Base-by-base conservation (phyloP, 1,140 invertebrate species). In the Chironomus tepperi region DNA sequence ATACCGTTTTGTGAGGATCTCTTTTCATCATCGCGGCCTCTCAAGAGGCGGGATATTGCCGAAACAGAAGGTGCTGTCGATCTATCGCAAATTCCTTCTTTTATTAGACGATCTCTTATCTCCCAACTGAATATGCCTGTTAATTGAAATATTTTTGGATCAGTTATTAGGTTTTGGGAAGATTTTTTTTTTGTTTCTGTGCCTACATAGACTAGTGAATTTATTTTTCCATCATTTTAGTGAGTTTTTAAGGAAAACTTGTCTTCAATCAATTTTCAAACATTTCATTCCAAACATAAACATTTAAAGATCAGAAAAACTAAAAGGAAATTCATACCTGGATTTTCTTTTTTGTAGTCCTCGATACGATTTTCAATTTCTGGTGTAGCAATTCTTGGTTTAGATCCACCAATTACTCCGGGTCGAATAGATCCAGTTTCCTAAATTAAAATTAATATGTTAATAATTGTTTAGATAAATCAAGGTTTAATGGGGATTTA, bases 341-440 rank as follows among this genome's bases (percentile, higher is more conserved):
- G 94, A 84, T 95, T 95, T 77, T 91, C 91, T 57, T 89, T 85
- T 79, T 94, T 95, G 82, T 95, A 95, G 76, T 93, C 89, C 77
- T 95, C 92, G 76, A 97, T 95, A 77, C 90, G 87, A 42, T 86
- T 86, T 78, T 96, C 93, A 3, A 94, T 89, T 77, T 93, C 91
- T 0, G 92, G 91, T 0, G 91, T 92, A 9, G 91, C 89, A 0
- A 91, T 89, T 7, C 90, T 83, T 0, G 91, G 91, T 79, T 93
- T 93, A 24, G 88, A 89, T 3, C 91, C 92, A 0, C 91, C 91
- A 77, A 93, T 92, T 0, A 93, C 90, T 0, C 93, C 93, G 0
- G 93, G 92, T 7, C 91, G 84, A 74, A 95, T 93, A 73, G 88
- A 90, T 43, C 93, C 93, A 0, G 93, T 94, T 80, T 95, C 93